A percentile compares a stretch with the other conserved stretches of the same genome.
Conservation (phyloP, 2,113 vertebrate species). For the Recurvirostra avosetta region DNA sequence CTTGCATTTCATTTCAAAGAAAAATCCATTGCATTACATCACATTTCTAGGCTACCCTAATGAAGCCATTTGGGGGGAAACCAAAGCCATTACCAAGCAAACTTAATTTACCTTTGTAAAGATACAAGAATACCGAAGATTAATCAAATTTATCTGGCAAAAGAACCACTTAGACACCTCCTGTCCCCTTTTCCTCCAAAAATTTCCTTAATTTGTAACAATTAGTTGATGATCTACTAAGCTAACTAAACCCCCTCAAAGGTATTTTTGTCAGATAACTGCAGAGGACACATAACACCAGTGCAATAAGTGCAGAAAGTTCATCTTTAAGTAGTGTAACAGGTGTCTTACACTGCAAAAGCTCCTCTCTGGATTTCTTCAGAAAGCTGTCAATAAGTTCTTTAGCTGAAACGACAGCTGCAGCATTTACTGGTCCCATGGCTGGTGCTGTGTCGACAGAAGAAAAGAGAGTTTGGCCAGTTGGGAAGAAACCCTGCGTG, state of each 20-base stretch:
- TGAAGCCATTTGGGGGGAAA: background rate
- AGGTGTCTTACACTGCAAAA: slow-evolving; percentile 82
- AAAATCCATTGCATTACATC: background rate
- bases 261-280: background rate
- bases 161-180: background rate
- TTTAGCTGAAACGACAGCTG: background rate
- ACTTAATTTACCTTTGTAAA: background rate
- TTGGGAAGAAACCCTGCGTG: background rate
- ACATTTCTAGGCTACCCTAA: background rate
- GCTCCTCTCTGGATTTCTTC: slow-evolving; percentile 75
- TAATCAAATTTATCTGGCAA: background rate
- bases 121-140: background rate
- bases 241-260: background rate
- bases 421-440: accelerated
- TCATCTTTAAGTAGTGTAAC: background rate
- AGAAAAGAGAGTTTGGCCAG: background rate
- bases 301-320: background rate
- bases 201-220: background rate
- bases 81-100: background rate
- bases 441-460: background rate
- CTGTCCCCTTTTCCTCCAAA: background rate
- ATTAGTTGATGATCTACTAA: background rate
- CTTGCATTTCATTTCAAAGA: background rate
- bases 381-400: slow-evolving; percentile 14
- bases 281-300: background rate